A percentile compares a stretch with the other conserved stretches of the same genome.
Conservation (phyloP, 92 coral and sea anemone species). For the Parazoanthus darwini region DNA sequence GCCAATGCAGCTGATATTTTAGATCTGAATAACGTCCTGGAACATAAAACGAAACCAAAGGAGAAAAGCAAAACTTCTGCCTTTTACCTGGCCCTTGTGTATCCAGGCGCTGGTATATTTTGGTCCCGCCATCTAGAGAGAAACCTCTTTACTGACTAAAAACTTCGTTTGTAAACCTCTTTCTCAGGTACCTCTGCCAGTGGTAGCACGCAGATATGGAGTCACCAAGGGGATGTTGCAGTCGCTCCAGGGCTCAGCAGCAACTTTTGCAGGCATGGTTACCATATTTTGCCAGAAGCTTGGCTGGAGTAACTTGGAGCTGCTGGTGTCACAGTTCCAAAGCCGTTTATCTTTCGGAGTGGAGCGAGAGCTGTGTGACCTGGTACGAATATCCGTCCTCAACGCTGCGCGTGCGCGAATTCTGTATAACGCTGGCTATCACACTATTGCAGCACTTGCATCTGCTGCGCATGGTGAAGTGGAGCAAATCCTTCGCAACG, state of each 20-base stretch:
- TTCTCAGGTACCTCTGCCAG: constrained; percentile 65
- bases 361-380: constrained; percentile 93
- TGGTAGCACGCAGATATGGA: constrained; percentile 89
- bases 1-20: neutral
- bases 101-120: no score
- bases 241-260: constrained; percentile 92
- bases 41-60: neutral
- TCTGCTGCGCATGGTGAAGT: constrained; percentile 76
- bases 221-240: constrained; percentile 98
- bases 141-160: neutral
- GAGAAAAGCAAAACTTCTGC: neutral
- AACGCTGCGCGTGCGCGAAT: constrained; percentile 99
- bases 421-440: constrained; percentile 93
- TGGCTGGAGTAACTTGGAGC: constrained; percentile 91
- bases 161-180: neutral
- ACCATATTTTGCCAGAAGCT: constrained; percentile 94
- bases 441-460: constrained; percentile 86
- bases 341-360: constrained; percentile 94
- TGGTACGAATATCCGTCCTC: constrained; percentile 86
- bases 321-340: constrained; percentile 92
- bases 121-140: no score
- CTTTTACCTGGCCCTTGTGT: neutral
- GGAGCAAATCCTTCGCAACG: constrained; percentile 82
- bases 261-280: constrained; percentile 99
- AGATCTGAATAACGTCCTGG: neutral